phyloP scores from a whole-genome alignment of 2,797 vertebrate genomes.

The Acipenser oxyrinchus region DNA sequence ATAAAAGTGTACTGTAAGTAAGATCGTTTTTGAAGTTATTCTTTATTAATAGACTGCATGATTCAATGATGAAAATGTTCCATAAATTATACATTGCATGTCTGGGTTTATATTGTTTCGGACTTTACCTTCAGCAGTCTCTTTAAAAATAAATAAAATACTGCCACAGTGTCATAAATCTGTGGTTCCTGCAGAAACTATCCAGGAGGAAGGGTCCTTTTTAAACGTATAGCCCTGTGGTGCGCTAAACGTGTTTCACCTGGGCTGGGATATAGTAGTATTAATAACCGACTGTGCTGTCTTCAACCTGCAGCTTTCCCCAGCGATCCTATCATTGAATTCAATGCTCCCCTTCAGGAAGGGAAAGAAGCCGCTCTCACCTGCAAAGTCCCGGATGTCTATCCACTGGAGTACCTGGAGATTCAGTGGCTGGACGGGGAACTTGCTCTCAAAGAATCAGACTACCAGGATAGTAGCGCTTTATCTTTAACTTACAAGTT shows the following conservation, averaged over 20 bases:
- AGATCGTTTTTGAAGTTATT: too few species aligned
- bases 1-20: constrained; percentile 56
- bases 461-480: not conserved
- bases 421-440: constrained; percentile 49
- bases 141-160: too few species aligned
- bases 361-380: constrained; percentile 40
- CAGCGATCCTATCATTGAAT: constrained; percentile 58
- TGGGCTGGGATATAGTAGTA: too few species aligned
- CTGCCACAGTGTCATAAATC: too few species aligned
- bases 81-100: too few species aligned
- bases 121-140: too few species aligned
- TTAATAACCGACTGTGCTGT: not conserved
- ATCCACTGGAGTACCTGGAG: constrained; percentile 51
- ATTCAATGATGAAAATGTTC: not conserved
- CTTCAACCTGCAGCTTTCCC: constrained; percentile 60
- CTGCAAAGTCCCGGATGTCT: constrained; percentile 57
- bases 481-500: constrained; percentile 27
- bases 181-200: too few species aligned
- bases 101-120: too few species aligned
- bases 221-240: too few species aligned
- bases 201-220: too few species aligned
- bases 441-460: not conserved
- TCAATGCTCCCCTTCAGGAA: constrained; percentile 37
- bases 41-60: not conserved
- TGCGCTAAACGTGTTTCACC: too few species aligned